Evolutionary conservation across 2,888 invertebrate species (phyloP), one percentile per base, ranked within the genome.

Genomic region (Adineta ricciae): DNA sequence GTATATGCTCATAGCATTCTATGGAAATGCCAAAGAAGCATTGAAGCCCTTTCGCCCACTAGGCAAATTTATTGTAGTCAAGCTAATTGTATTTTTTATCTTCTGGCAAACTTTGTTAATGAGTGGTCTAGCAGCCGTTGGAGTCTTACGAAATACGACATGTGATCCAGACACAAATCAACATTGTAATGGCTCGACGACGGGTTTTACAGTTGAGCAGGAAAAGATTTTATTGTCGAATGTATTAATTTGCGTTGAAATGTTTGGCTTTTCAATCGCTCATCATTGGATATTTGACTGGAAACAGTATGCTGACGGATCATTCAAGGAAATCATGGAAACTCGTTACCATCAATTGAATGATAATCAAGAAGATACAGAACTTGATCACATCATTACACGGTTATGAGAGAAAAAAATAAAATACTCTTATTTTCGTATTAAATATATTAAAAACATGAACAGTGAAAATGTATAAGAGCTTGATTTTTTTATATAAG

Each of bases 221-320:
- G 78, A 78, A n/a, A 32, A 92, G 96, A 94, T 78, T 78, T 9
- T 78, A 41, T 41, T 78, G n/a, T 2, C 9, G 41, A 95, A 97
- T 91, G 96, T 97, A 91, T 91, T 96, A 86, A 96, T 97, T 88
- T 97, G 97, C 90, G 95, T 97, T 89, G 97, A 97, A 92, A 97
- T 97, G 97, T 96, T 97, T 90, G 90, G 97, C 88, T 97, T 97
- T 41, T 96, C 97, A 2, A 93, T 97, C 41, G 97, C 96, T 0
- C 97, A 97, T 90, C 95, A 96, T 90, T 97, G 95, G 91, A 95
- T 96, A 88, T 97, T 97, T 91, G 95, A 96, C n/a, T 95, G 96
- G 90, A 93, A 94, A 89, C 95, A 95, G 72, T 97, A 93, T 83
- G 78, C 78, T 19, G 41, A 24, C n/a, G 78, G 78, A 21, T 0